phyloP scores from a whole-genome alignment of 2,888 invertebrate genomes.

The Ischnura elegans region DNA sequence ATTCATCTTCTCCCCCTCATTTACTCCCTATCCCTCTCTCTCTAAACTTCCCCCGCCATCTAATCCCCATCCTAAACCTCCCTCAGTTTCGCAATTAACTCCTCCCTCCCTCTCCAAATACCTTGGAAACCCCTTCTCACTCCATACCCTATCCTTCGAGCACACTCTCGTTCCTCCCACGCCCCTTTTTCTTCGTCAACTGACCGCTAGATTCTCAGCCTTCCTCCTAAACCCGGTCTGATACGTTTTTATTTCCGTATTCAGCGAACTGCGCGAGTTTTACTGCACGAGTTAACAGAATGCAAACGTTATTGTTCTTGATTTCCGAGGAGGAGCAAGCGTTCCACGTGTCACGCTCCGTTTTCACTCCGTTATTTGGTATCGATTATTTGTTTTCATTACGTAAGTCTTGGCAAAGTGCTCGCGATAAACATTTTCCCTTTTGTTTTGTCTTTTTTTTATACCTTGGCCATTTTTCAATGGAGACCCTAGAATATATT shows the following conservation, averaged over 20 bases:
- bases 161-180: not conserved
- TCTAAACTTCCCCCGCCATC: not conserved
- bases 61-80: not conserved
- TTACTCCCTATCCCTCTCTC: not conserved
- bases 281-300: not conserved
- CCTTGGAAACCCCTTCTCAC: not conserved
- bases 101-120: not conserved
- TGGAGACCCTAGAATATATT: not conserved
- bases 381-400: not conserved
- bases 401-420: not conserved
- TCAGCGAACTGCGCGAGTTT: not conserved
- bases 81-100: constrained; percentile 8
- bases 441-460: not conserved
- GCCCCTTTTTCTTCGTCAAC: too few species aligned
- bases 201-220: too few species aligned
- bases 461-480: not conserved
- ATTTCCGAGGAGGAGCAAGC: not conserved
- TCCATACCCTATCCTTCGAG: not conserved
- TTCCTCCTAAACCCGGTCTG: not conserved
- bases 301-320: not conserved
- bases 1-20: not conserved
- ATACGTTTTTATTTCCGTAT: not conserved
- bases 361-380: not conserved
- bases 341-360: not conserved
- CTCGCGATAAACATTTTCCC: not conserved